Base-by-base conservation (phyloP, 1,140 invertebrate genomes). In the Macrotrachela quadricornifera region DNA sequence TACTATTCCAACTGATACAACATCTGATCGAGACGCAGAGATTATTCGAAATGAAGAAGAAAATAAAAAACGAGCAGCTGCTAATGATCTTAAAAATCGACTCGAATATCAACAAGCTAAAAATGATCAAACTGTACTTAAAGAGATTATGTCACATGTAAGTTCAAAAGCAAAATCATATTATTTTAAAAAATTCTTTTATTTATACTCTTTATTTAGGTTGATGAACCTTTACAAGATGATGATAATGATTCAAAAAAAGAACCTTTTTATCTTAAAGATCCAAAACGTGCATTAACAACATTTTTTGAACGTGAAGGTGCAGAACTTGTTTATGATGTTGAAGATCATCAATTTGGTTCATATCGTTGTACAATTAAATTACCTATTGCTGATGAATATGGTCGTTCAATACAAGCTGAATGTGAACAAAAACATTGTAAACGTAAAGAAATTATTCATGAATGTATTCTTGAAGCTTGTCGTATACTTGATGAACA, bases 241-340 rank as follows among this genome's bases (percentile, higher is more conserved):
- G 53, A 54, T 16, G 16, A 13, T 15, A 52, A 15, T 46, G 45
- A 4, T 17, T 15, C 46, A 45, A 21, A 30, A 9, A 46, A 49
- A 17, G 53, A 54, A 15, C 43, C 45, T 4, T 53, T 30, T 18
- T 90, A 72, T 57, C 69, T 91, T 21, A 80, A 86, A 50, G 88
- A 96, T 73, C 90, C 91, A 0, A 94, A 95, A 67, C 91, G 90
- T 68, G 85, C 85, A 2, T 66, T 97, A 8, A 72, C 83, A 58
- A 83, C 85, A 0, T 85, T 76, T 39, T 94, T 90, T 69, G 90
- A 95, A 67, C 73, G 88, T 55, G 90, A 96, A 73, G 91, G 88
- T 92, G 21, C 79, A 79, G 43, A 55, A 46, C 43, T 54, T 18
- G 48, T 46, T 17, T 56, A 48, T 43, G 54, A 51, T n/a, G 46